phyloP scores from a whole-genome alignment of 1,140 invertebrate species.

The Conopomorpha cramerella region DNA sequence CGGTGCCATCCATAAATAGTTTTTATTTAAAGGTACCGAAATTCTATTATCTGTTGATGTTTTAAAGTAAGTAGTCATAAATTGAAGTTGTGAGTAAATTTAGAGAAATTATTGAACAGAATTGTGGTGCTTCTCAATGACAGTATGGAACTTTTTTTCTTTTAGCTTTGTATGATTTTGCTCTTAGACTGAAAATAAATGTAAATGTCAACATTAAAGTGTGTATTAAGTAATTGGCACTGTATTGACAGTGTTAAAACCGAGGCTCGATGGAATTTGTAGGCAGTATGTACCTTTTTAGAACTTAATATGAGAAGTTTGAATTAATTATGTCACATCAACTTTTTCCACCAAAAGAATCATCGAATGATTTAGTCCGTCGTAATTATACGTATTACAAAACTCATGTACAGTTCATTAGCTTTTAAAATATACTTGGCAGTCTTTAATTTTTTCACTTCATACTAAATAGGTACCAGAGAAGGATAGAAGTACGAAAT shows the following conservation, averaged over 20 bases:
- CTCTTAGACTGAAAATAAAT: background rate
- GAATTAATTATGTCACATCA: no score
- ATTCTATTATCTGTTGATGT: conserved; percentile 25
- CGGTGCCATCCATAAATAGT: background rate
- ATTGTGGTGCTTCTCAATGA: conserved; percentile 46
- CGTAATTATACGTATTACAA: no score
- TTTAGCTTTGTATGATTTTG: background rate
- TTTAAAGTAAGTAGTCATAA: conserved; percentile 49
- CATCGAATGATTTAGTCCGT: no score
- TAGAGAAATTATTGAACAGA: conserved; percentile 25
- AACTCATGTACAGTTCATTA: no score
- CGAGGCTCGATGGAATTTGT: no score
- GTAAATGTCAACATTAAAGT: background rate
- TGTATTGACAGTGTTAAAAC: background rate
- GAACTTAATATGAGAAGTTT: background rate
- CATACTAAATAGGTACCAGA: no score
- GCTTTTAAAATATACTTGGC: no score
- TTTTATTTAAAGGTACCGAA: background rate
- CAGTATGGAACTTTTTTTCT: background rate
- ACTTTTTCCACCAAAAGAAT: no score
- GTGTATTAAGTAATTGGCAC: background rate
- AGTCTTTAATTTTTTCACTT: no score
- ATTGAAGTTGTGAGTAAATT: conserved; percentile 35
- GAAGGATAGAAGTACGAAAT: no score
- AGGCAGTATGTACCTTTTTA: no score